Evolutionary conservation across 2,888 invertebrate genomes (phyloP).

Genomic region (Drosophila bunnanda): DNA sequence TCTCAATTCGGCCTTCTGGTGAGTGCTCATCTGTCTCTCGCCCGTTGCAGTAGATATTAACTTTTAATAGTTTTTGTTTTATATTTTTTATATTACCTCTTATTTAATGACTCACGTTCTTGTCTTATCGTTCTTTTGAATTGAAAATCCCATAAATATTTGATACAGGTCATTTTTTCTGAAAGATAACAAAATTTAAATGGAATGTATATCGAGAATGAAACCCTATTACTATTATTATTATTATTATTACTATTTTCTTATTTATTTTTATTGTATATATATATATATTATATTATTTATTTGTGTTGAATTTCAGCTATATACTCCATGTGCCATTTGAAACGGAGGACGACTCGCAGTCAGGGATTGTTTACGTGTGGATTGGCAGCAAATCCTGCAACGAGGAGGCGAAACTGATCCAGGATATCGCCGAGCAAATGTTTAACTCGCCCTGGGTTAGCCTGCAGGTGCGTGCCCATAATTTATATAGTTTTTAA

Average conservation of each 20-base stretch:
- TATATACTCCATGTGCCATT: conserved; percentile 97
- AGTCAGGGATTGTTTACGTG: conserved; percentile 96
- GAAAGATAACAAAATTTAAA: conserved; percentile 2
- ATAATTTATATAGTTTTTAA: not conserved
- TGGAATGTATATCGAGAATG: too few relatives aligned
- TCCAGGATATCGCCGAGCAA: conserved; percentile 96
- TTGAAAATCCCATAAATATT: not conserved
- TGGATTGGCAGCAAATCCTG: conserved; percentile 96
- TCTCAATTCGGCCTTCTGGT: conserved; percentile 98
- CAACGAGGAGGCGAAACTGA: conserved; percentile 93
- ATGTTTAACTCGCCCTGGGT: conserved; percentile 95
- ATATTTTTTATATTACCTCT: not conserved
- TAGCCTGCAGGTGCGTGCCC: conserved; percentile 88
- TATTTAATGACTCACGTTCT: not conserved
- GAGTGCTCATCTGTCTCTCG: conserved; percentile 70
- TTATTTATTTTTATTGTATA: not conserved
- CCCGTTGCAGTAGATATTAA: not conserved
- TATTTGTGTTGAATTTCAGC: conserved; percentile 85
- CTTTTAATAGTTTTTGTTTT: not conserved
- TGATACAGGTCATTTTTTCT: not conserved
- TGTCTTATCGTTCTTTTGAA: conserved; percentile 9
- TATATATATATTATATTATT: too few relatives aligned
- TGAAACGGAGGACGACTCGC: conserved; percentile 91
- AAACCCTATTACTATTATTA: too few relatives aligned
- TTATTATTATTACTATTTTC: too few relatives aligned